phyloP scores from a whole-genome alignment of 1,140 invertebrate species.

The Achroia grisella region DNA sequence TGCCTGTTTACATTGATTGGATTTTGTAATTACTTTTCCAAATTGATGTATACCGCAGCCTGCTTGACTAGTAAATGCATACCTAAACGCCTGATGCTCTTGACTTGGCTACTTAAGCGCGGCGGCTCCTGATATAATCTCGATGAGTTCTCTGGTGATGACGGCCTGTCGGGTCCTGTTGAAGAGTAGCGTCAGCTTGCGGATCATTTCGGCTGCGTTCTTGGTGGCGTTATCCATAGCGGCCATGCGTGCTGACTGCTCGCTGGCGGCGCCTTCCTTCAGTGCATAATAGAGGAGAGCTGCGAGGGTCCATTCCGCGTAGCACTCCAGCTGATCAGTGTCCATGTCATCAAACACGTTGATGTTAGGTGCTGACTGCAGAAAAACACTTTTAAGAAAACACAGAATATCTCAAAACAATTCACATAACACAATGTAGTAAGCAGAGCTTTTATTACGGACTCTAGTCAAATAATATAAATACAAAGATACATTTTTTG shows the following conservation, averaged over 20 bases:
- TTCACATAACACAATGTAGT: no score
- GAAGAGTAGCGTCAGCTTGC: conserved; percentile 96
- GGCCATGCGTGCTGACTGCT: conserved; percentile 98
- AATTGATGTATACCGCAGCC: no score
- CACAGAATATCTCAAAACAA: no score
- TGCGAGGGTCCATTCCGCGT: conserved; percentile 95
- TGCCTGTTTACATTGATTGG: no score
- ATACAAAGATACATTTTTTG: no score
- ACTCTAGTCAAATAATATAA: no score
- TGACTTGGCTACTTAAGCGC: conserved; percentile 89
- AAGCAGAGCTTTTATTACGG: no score
- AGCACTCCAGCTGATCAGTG: conserved; percentile 91
- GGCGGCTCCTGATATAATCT: conserved; percentile 99
- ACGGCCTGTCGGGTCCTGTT: conserved; percentile 99
- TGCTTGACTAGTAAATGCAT: no score
- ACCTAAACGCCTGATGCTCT: no score
- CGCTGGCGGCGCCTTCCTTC: conserved; percentile 97
- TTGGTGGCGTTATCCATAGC: conserved; percentile 99
- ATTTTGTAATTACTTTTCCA: no score
- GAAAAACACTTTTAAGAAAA: no score
- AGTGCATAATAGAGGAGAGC: conserved; percentile 94
- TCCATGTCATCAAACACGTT: conserved; percentile 91
- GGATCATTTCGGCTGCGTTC: conserved; percentile 99
- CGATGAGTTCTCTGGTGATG: conserved; percentile 99
- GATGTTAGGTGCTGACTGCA: conserved; percentile 83